Conservation (phyloP, 2,888 invertebrate species). For the Xanthorhoe designata region DNA sequence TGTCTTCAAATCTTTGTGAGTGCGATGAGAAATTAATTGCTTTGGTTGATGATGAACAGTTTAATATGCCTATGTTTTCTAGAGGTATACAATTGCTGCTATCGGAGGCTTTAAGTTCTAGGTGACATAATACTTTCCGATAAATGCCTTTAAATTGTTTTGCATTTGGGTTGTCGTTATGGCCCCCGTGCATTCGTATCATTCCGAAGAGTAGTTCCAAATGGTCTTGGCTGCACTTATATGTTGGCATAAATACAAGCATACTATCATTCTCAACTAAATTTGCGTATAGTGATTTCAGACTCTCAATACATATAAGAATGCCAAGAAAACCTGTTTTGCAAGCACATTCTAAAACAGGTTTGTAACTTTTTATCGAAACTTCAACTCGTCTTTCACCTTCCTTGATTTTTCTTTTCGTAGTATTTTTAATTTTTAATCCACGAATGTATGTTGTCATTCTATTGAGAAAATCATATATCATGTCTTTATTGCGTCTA, state of each 20-base stretch:
- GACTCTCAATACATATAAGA: not conserved
- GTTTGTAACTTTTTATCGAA: no score
- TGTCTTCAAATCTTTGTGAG: no score
- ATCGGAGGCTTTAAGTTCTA: not conserved
- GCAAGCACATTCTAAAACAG: no score
- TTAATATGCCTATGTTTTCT: not conserved
- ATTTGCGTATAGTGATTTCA: not conserved
- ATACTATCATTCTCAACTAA: no score
- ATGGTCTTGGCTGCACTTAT: not conserved
- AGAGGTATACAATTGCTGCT: not conserved
- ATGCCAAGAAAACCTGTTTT: not conserved
- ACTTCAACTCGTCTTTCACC: no score
- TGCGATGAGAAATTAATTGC: no score
- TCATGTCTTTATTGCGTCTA: not conserved
- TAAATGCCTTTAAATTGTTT: not conserved
- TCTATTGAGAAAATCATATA: not conserved
- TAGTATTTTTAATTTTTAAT: no score
- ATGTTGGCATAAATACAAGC: not conserved
- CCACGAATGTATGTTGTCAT: not conserved
- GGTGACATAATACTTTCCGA: not conserved
- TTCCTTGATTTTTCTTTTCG: no score
- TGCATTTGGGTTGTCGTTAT: slow-evolving; percentile 1
- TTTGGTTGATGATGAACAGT: not conserved
- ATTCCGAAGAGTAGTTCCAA: not conserved
- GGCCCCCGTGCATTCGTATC: not conserved